Evolutionary conservation across 2,888 invertebrate genomes (phyloP).

Genomic region (Ennomos quercinarius): DNA sequence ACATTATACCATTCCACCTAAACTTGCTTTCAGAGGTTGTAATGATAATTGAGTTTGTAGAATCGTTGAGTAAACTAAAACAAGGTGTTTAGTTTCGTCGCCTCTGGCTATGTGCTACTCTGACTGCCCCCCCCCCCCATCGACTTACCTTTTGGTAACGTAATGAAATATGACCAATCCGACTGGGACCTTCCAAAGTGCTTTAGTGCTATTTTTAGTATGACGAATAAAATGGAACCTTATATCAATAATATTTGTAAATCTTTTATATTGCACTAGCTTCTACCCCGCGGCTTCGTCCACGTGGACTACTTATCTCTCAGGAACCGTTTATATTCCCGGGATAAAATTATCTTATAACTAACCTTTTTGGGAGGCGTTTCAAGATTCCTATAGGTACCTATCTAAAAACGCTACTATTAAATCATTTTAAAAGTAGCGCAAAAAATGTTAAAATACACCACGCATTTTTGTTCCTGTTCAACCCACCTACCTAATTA

Average conservation of each 20-base stretch:
- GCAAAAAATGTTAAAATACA: too few species aligned
- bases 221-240: background rate
- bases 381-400: too few species aligned
- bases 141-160: slow-evolving; percentile 43
- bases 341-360: too few species aligned
- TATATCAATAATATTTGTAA: background rate
- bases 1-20: slow-evolving; percentile 55
- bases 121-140: slow-evolving; percentile 17
- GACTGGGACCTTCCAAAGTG: background rate
- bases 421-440: too few species aligned
- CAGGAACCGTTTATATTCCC: too few species aligned
- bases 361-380: too few species aligned
- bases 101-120: slow-evolving; percentile 58
- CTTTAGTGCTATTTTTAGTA: background rate
- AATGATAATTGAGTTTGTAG: slow-evolving; percentile 72
- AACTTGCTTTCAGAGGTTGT: slow-evolving; percentile 64
- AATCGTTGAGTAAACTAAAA: slow-evolving; percentile 70
- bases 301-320: too few species aligned
- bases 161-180: slow-evolving; percentile 19
- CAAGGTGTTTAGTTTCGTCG: slow-evolving; percentile 68
- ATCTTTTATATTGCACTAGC: too few species aligned
- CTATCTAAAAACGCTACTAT: too few species aligned
- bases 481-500: too few species aligned
- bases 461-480: too few species aligned
- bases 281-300: too few species aligned